Evolutionary conservation across 2,113 vertebrate species (phyloP).

Genomic region (Prunella fulvescens): DNA sequence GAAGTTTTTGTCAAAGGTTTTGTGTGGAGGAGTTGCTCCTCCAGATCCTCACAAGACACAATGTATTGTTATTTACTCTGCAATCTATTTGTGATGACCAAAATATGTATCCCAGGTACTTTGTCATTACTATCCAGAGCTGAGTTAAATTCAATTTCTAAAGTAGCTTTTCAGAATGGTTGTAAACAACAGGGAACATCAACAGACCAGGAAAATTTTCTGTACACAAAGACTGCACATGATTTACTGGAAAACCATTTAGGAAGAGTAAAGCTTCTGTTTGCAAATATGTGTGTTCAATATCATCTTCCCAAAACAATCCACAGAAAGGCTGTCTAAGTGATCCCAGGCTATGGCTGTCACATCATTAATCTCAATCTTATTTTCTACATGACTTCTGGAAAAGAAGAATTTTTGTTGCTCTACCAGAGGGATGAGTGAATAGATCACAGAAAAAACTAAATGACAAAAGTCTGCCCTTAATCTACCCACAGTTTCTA

Average conservation of each 20-base stretch:
- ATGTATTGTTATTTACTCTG: background rate
- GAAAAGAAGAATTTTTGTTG: slow-evolving; percentile 28
- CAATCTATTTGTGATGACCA: background rate
- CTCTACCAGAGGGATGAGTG: background rate
- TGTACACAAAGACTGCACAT: background rate
- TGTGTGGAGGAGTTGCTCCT: background rate
- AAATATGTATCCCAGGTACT: background rate
- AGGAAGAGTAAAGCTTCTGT: background rate
- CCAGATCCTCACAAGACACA: background rate
- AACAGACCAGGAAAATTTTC: background rate
- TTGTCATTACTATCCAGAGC: background rate
- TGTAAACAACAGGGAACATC: background rate
- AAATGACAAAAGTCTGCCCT: background rate
- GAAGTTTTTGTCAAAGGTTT: background rate
- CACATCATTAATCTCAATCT: background rate
- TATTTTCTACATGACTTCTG: background rate
- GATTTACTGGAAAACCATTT: background rate
- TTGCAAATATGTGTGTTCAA: background rate
- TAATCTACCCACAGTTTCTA: background rate
- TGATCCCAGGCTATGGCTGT: background rate
- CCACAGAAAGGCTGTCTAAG: background rate
- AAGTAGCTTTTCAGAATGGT: background rate
- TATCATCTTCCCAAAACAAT: background rate
- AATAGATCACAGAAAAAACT: slow-evolving; percentile 18
- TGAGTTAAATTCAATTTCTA: background rate